Base-by-base conservation (phyloP, 2,113 vertebrate genomes). In the Bos javanicus region DNA sequence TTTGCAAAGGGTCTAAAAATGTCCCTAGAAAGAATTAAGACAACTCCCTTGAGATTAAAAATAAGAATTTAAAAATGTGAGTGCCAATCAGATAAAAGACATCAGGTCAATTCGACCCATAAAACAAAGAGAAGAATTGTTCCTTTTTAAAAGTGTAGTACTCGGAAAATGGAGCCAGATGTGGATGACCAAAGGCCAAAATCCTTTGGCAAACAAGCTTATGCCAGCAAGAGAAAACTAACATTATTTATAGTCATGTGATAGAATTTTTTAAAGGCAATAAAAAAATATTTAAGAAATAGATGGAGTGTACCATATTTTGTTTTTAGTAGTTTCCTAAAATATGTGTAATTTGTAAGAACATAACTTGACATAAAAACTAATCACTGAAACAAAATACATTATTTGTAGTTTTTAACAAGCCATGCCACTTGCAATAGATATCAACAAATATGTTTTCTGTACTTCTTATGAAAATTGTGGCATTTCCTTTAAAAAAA, bases 41-140 rank as follows among this genome's bases (percentile, higher is more conserved):
- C 15, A 28, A 86, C n/a, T 91, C 57, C 39, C 89, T 87, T 94
- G 33, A 91, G 85, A 92, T 96, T 98, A 81, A 97, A 98, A 96
- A 50, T 19, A 87, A 26, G 83, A 88, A 96, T 93, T 83, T 78
- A 36, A 90, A 94, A 96, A 83, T 91, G 28, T 96, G 62, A 94
- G 36, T 56, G 25, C 54, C 87, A 95, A 90, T 94, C 74, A 94
- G 88, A 56, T 94, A 92, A 95, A 94, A 96, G 80, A 95, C 23
- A 89, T 67, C 43, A 83, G 74, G 33, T 88, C 88, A 95, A 94
- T 95, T 89, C n/a, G 88, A 91, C 50, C 62, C 91, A 76, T 87
- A 89, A 91, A 86, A 95, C 90, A 93, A 54, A 96, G 50, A 52
- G 67, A 12, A 95, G 54, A 96, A 82, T 2, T 54, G 56, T 25